These are phyloP conservation scores for Oncorhynchus nerka DNA, from an alignment of 2,113 vertebrate species.

Conservation along the genomic window DNA sequence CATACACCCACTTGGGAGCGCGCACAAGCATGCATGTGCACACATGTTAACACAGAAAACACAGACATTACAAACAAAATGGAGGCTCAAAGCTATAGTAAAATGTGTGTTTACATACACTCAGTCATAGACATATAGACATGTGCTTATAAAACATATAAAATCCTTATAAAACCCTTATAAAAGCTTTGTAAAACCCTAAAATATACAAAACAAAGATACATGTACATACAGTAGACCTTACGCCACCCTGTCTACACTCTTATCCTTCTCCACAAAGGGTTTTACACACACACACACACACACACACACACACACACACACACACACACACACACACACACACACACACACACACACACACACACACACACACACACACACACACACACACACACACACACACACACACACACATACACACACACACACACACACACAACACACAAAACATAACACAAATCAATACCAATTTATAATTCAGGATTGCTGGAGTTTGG, in stretches of 20 bases:
- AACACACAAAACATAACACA: slow-evolving; percentile 58
- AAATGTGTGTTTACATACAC: too few relatives aligned
- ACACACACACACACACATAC: slow-evolving; percentile 49
- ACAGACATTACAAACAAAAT: neutral
- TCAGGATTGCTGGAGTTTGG: slow-evolving; percentile 80
- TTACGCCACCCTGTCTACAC: slow-evolving; percentile 9
- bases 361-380: slow-evolving; percentile 40
- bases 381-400: slow-evolving; percentile 39
- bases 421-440: slow-evolving; percentile 44
- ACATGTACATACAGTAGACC: neutral
- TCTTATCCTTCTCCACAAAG: slow-evolving; percentile 3
- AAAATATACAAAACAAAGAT: neutral
- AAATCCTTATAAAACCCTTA: too few relatives aligned
- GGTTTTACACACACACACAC: slow-evolving; percentile 17
- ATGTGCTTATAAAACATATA: neutral
- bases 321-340: slow-evolving; percentile 13
- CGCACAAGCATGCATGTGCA: slow-evolving; percentile 7
- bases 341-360: slow-evolving; percentile 30
- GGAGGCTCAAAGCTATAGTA: neutral
- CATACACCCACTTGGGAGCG: too few relatives aligned
- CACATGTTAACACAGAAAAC: neutral
- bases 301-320: slow-evolving; percentile 33
- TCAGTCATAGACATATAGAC: neutral
- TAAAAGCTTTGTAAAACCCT: too few relatives aligned
- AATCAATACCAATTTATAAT: slow-evolving; percentile 82